Evolutionary conservation across 2,888 invertebrate genomes (phyloP), one percentile per base, ranked within the genome.

Genomic region (Pheosia tremula): DNA sequence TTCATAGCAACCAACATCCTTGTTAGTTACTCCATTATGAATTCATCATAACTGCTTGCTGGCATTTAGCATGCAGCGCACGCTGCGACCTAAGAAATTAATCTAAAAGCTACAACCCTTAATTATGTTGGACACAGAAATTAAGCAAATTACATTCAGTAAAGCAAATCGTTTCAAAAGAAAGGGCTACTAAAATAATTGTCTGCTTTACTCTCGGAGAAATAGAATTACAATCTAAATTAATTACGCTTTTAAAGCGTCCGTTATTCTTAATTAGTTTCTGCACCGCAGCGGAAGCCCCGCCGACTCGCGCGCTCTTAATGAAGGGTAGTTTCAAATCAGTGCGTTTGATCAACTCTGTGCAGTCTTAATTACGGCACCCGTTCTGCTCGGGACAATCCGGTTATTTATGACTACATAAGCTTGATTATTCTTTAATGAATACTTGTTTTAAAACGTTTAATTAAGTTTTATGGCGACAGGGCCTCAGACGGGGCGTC

Each of bases 381-480:
- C 90, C 91, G 92, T 90, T 90, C 90, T 86, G 89, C 89, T 88
- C 91, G 92, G 92, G 93, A 93, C 93, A 91, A 94, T 94, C 93
- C 92, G 88, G 93, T 94, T 94, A 94, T 94, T 94, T 94, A 94
- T 93, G 92, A 92, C 94, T 93, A 94, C 94, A 94, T 94, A 94
- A 94, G 93, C 93, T 93, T 93, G 93, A 94, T 94, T 94, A 94
- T 94, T 94, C 93, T 94, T 94, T 93, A 94, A 94, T 94, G 93
- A 94, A 94, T 94, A 93, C 94, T 94, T 93, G 94, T 94, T 94
- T 94, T 94, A 93, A 94, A 94, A 92, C 92, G 94, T 93, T 94
- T 94, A 94, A 94, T 94, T 94, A 94, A 94, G 94, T 94, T 94
- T 94, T 94, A 94, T 94, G 92, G 93, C 91, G 93, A 93, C 94